These are phyloP conservation scores for Panulirus ornatus DNA, from an alignment of 1,140 invertebrate species.

Conservation along the genomic window DNA sequence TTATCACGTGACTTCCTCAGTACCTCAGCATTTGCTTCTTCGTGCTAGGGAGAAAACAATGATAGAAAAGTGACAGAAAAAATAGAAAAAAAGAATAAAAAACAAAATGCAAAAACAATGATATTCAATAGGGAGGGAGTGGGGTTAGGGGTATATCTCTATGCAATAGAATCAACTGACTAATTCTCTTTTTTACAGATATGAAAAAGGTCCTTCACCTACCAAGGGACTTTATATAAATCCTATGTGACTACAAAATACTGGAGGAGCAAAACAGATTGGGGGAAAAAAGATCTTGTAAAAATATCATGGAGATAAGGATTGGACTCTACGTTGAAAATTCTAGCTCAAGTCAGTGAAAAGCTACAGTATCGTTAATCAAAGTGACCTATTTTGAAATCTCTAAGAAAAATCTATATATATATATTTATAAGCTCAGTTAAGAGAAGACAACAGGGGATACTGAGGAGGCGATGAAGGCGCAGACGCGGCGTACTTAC, in stretches of 20 bases:
- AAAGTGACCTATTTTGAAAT: neutral
- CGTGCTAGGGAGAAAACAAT: conserved; percentile 63
- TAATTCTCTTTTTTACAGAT: too few relatives aligned
- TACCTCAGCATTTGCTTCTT: conserved; percentile 74
- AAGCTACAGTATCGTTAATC: neutral
- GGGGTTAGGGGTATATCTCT: too few relatives aligned
- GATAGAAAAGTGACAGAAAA: conserved; percentile 44
- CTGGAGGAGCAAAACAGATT: neutral
- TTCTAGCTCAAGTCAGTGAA: too few relatives aligned
- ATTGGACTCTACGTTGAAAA: too few relatives aligned
- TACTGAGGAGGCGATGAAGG: neutral
- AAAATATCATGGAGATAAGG: too few relatives aligned
- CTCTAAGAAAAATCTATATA: neutral
- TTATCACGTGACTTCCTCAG: conserved; percentile 52
- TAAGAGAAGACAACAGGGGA: neutral
- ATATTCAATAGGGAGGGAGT: neutral
- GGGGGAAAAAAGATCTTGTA: too few relatives aligned
- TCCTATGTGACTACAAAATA: neutral
- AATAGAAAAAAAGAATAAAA: conserved; percentile 31
- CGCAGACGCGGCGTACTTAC: conserved; percentile 80
- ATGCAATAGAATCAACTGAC: neutral
- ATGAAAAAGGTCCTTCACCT: too few relatives aligned
- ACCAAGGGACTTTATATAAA: neutral
- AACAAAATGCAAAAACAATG: neutral
- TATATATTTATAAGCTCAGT: neutral